Conservation (phyloP, 1,140 invertebrate genomes). For the Apolygus lucorum region DNA sequence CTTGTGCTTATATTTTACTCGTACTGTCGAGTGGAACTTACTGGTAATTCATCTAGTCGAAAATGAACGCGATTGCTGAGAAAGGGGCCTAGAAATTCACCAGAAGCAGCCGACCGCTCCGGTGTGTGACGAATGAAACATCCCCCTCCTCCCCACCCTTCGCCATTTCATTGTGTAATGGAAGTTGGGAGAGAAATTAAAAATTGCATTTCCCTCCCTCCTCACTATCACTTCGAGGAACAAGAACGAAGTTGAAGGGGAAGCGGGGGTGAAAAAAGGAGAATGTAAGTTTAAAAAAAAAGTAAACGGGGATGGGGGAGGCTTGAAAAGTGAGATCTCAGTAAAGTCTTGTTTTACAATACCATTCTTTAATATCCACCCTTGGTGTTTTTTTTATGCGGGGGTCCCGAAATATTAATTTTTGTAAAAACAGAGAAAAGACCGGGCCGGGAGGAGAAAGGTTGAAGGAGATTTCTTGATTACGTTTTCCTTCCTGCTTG, state of each 20-base stretch:
- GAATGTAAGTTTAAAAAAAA: neutral
- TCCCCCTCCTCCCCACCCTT: neutral
- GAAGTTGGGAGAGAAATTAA: constrained; percentile 14
- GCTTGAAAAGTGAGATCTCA: neutral
- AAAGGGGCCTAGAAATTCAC: no score
- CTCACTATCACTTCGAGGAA: neutral
- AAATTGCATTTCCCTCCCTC: constrained; percentile 1
- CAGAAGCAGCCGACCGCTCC: no score
- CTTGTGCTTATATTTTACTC: no score
- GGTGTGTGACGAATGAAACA: no score
- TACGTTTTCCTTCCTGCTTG: no score
- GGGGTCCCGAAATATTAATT: neutral
- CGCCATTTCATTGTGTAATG: constrained; percentile 13
- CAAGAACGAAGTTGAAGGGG: neutral
- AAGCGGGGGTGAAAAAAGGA: neutral
- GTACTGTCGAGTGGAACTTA: no score
- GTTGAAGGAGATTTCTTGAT: no score
- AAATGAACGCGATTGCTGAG: no score
- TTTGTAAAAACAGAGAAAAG: neutral
- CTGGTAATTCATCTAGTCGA: no score
- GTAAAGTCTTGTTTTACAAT: constrained; percentile 8
- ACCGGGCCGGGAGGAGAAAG: no score
- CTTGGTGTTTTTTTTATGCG: neutral
- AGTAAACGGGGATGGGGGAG: neutral
- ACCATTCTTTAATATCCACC: constrained; percentile 2